A percentile compares a stretch with the other conserved stretches of the same genome.
phyloP scores from a whole-genome alignment of 2,888 invertebrate genomes.

The Thecophora atra region DNA sequence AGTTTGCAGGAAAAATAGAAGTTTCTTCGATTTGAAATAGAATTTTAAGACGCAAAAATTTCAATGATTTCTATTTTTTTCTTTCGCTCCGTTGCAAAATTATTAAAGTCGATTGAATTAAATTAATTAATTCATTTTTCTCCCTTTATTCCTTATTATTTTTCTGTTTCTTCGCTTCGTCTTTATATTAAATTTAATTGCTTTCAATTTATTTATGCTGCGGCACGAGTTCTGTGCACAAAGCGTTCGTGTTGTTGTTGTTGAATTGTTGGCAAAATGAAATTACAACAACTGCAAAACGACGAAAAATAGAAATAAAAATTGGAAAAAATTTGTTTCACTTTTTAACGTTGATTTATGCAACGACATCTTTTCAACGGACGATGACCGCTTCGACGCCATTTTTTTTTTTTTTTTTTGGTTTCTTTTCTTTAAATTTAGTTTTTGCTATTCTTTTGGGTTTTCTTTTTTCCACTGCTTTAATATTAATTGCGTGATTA shows the following conservation, averaged over 20 bases:
- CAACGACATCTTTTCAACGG: neutral
- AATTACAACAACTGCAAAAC: no score
- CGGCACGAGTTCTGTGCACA: neutral
- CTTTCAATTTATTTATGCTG: constrained; percentile 11
- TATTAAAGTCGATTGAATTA: neutral
- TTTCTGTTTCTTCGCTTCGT: neutral
- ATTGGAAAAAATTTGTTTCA: neutral
- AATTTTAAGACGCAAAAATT: no score
- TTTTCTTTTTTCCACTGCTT: no score
- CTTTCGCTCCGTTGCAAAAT: no score
- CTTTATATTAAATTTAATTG: constrained; percentile 12
- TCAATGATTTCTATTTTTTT: no score
- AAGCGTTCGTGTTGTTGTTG: no score
- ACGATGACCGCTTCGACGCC: constrained; percentile 1
- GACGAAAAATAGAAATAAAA: no score
- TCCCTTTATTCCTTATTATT: neutral
- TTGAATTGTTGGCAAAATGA: no score
- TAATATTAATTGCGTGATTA: no score
- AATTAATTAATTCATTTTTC: constrained; percentile 3
- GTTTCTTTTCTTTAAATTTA: neutral
- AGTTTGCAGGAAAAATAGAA: neutral
- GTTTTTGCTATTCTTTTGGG: neutral
- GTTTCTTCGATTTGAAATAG: neutral
- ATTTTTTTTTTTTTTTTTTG: neutral
- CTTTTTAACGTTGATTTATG: constrained; percentile 11